A percentile compares a stretch with the other conserved stretches of the same genome.
phyloP scores from a whole-genome alignment of 2,888 invertebrate species.

The Gerris lacustris region DNA sequence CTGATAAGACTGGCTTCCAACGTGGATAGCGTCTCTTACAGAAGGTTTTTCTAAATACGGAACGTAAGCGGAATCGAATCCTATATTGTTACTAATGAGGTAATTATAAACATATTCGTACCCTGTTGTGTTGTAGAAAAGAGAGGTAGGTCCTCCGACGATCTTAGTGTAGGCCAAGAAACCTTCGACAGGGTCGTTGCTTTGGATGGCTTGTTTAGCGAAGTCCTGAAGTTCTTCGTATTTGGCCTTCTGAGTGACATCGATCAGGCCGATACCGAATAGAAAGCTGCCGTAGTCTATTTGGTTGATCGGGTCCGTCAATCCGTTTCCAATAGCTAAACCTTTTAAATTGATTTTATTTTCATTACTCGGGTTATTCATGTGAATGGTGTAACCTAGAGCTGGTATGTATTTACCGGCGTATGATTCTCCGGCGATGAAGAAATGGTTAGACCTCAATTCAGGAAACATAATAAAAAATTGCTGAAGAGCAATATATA shows the following conservation, averaged over 20 bases:
- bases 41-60: not conserved
- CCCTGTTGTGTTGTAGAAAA: constrained; percentile 34
- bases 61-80: not conserved
- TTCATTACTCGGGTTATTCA: constrained; percentile 36
- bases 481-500: constrained; percentile 62
- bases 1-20: constrained; percentile 54
- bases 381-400: constrained; percentile 56
- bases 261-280: constrained; percentile 52
- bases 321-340: constrained; percentile 65
- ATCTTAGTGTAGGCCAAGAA: constrained; percentile 57
- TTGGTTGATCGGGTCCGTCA: constrained; percentile 67
- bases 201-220: constrained; percentile 47
- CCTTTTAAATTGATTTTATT: constrained; percentile 56
- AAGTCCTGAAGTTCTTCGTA: constrained; percentile 49
- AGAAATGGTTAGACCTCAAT: constrained; percentile 60
- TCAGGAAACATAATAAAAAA: constrained; percentile 73
- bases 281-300: constrained; percentile 65
- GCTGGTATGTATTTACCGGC: constrained; percentile 72
- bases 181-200: constrained; percentile 50
- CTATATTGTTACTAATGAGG: constrained; percentile 37
- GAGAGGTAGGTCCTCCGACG: constrained; percentile 44
- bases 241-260: constrained; percentile 44
- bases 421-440: constrained; percentile 79
- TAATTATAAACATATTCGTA: constrained; percentile 37
- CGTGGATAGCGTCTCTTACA: constrained; percentile 53